Base-by-base conservation (phyloP, 2,797 vertebrate species). In the Epinephelus awoara region DNA sequence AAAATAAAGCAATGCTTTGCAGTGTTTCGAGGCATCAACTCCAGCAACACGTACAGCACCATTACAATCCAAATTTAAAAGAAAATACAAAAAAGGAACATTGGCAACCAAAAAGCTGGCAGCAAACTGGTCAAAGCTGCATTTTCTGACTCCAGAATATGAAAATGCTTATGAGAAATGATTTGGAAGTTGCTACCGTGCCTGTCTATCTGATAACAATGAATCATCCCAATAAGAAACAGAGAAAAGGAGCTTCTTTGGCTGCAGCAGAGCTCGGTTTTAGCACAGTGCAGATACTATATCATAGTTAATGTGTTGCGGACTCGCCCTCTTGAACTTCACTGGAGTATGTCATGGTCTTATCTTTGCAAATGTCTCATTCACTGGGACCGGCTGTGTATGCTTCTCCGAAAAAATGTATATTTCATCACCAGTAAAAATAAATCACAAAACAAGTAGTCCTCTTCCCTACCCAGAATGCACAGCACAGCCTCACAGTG, bases 321-420 rank as follows among this genome's bases (percentile, higher is more conserved):
- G 79, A 82, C 79, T 89, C 71, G 88, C 71, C 89, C 91, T 91
- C 75, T 88, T 90, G 92, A 94, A 90, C 92, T 85, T 63, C 86
- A 80, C 82, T 58, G 55, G 84, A 91, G 87, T 93, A 90, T 82
- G 91, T 92, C 92, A 89, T 51, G 47, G 85, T 82, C 87, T 91
- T 89, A 91, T 92, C 87, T 55, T 83, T 84, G 79, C 85, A 73
- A 77, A 88, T 68, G 89, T 72, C 74, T 86, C 75, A 76, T 85
- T 85, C 79, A 7, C 75, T 29, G 55, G 57, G 44, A 79, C 77
- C 68, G 47, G 82, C 82, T 73, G 82, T 21, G 76, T 34, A 82
- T 90, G 76, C 75, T 55, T 50, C 68, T 79, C 80, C 89, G 88
- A 91, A 89, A 89, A 86, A 93, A 92, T 88, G 84, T 67, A 86